Base-by-base conservation (phyloP, 2,113 vertebrate species). In the Pterophyllum scalare region DNA sequence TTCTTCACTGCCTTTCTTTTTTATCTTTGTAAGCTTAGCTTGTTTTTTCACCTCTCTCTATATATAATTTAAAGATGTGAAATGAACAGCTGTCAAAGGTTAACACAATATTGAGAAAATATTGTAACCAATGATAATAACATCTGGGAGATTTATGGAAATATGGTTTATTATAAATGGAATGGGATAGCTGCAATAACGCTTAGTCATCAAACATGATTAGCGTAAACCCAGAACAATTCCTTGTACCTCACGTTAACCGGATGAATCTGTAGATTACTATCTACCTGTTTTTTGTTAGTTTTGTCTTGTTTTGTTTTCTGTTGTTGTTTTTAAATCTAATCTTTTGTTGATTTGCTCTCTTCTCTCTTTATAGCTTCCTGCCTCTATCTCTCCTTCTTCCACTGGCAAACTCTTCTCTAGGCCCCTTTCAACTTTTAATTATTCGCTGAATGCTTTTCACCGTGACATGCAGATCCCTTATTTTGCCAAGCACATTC, bases 401-500 rank as follows among this genome's bases (percentile, higher is more conserved):
- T 57, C 40, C 58, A 81, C 76, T 59, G 61, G 67, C 52, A 59
- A 40, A 79, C 75, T 83, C 46, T 79, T 80, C 33, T 85, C 65
- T 59, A 2, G 28, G 62, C 57, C 77, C 75, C 76, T 84, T 87
- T 92, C 49, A 86, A 91, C 82, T 86, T 87, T 82, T 89, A 90
- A 91, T 91, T 91, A 88, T 88, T 91, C 81, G 76, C 62, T 86
- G 75, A 89, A 86, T 83, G 67, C 76, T 79, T 79, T 70, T 72
- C 75, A 72, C 72, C 74, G 49, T 77, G 84, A 87, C 81, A 86
- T 79, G 81, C 40, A 83, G 82, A 86, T 85, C 77, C 38, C 24
- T 33, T 62, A 49, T 88, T 87, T 88, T 87, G 49, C 59, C 67
- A 75, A 62, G 38, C 35, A n/a, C 59, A 85, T 86, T 88, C 43